Base-by-base conservation (phyloP, 2,797 vertebrate species). In the Coregonus suidteri region DNA sequence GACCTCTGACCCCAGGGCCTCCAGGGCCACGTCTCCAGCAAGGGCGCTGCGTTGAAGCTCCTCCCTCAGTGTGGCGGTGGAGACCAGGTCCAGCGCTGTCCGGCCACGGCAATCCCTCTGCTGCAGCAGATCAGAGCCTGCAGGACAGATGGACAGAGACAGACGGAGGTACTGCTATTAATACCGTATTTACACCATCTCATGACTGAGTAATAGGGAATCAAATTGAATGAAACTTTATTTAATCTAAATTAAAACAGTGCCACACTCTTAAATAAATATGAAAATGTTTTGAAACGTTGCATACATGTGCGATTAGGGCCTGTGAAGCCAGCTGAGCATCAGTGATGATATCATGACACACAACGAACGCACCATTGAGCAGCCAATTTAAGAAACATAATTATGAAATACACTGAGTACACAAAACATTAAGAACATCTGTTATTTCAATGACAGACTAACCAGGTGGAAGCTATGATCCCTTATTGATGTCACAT, bases 111-210 rank as follows among this genome's bases (percentile, higher is more conserved):
- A 70, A 76, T 96, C 93, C 18, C 87, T 93, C 79, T 96, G 94
- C 81, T 93, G 92, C 65, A 99, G 91, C 82, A 99, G 94, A 75
- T 82, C 41, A 47, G 41, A 47, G 41, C 97, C 98, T 99, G 90
- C 73, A 91, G 81, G 88, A 62, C 6, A 20, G 30, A 67, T 3
- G 30, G 65, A 67, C 30, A 67, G 65, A 62, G 9, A 62, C 59
- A n/a, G 54, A 34, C 31, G 9, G 41, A 47, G 41, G 3, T 47
- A 47, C 41, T 47, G 53, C n/a, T 3, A 62, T 54, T 54, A 54
- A 54, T 18, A 54, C 6, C 7, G 6, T 18, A 62, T 62, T 47
- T 47, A 47, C 41, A 47, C 41, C 41, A 47, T 11, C 41, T 11
- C 3, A 47, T 47, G 41, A 47, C 41, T 3, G 41, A 47, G 41